A percentile compares a stretch with the other conserved stretches of the same genome.
Conservation (phyloP, 2,113 vertebrate species). For the Menidia beryllina region DNA sequence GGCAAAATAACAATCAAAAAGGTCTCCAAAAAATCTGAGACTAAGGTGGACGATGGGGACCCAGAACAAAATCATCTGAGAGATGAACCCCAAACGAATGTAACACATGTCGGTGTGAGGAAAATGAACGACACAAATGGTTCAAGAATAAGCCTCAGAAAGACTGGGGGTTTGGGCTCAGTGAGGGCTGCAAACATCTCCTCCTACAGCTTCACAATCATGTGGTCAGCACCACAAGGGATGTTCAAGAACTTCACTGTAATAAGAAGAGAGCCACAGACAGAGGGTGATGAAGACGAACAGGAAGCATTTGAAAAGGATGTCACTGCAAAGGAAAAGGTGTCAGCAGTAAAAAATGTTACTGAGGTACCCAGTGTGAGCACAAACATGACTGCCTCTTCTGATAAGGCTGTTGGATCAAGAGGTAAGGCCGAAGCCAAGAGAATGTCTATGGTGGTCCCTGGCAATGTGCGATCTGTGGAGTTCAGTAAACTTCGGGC, state of each 20-base stretch:
- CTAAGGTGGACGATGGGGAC: constrained; percentile 46
- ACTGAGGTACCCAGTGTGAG: constrained; percentile 56
- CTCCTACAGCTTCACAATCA: constrained; percentile 74
- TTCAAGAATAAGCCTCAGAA: constrained; percentile 35
- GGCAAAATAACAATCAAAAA: constrained; percentile 57
- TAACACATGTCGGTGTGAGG: constrained; percentile 54
- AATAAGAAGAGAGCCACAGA: constrained; percentile 67
- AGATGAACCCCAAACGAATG: constrained; percentile 73
- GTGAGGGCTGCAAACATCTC: constrained; percentile 72
- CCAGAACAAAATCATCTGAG: constrained; percentile 56
- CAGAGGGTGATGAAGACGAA: constrained; percentile 52
- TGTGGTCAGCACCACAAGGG: constrained; percentile 83
- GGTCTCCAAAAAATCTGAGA: constrained; percentile 31
- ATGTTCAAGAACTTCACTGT: constrained; percentile 85
- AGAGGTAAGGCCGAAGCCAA: constrained; percentile 63
- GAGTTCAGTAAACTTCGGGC: constrained; percentile 69
- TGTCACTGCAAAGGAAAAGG: constrained; percentile 38
- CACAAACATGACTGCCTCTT: constrained; percentile 39
- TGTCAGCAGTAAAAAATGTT: constrained; percentile 36
- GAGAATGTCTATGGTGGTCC: constrained; percentile 74
- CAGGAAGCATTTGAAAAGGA: constrained; percentile 61
- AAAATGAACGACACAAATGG: constrained; percentile 47
- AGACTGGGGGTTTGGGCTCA: constrained; percentile 62
- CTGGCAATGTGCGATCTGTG: constrained; percentile 66
- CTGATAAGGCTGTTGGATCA: constrained; percentile 54